Base-by-base conservation (phyloP, 2,797 vertebrate genomes). In the Paguma larvata region DNA sequence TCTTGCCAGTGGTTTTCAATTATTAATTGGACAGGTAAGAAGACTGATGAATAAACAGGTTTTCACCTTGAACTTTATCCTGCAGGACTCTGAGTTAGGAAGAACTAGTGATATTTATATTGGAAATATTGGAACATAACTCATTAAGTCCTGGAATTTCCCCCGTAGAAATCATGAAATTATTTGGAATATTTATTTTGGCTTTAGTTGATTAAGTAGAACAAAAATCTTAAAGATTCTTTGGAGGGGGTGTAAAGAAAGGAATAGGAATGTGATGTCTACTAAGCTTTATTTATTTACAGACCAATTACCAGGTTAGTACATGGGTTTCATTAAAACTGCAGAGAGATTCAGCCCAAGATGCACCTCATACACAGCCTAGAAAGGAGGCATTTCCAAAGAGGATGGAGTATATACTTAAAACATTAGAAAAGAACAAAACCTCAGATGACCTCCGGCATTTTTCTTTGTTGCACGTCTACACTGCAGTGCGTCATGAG, bases 61-160 rank as follows among this genome's bases (percentile, higher is more conserved):
- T 87, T 94, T 75, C n/a, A 84, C n/a, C 3, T 90, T 91, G 85
- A 88, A 63, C n/a, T 85, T 89, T 46, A 75, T 79, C 23, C 38
- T 83, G 32, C 2, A 89, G 77, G 16, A 38, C 11, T 73, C 38
- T 72, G 32, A 0, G 1, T 63, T 56, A 94, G 38, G 21, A 95
- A 87, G 48, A 73, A 46, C 3, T 70, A 12, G 14, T 63, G 34
- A 23, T 56, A 65, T 90, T 87, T 93, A 83, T 56, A 53, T 89
- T 85, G 32, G 34, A 95, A 86, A 34, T 87, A 95, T 2, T 59
- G 13, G 5, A 9, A 14, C 12, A 25, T 59, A 67, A 77, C 25
- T 92, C 67, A 56, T 48, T 92, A 93, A 85, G 27, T 62, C n/a
- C 6, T 88, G 6, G 93, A 88, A 86, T 2, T 85, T 88, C 63